Evolutionary conservation across 2,113 vertebrate genomes (phyloP).

Genomic region (Phyllostomus hastatus): DNA sequence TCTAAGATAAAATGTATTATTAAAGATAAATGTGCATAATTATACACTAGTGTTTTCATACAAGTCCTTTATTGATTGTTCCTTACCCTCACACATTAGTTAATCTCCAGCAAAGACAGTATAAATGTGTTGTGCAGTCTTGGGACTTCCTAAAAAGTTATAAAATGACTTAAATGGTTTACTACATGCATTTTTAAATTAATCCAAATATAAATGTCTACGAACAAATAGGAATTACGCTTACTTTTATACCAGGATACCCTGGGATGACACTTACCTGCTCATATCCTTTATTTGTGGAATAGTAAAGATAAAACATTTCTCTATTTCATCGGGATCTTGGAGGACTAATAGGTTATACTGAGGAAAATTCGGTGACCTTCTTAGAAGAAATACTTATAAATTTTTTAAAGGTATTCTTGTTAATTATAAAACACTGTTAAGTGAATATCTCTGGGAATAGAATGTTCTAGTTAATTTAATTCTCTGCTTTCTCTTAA

Average conservation of each 20-base stretch:
- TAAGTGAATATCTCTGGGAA: conserved; percentile 32
- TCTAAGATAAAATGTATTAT: not conserved
- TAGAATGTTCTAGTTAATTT: conserved; percentile 47
- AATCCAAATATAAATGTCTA: not conserved
- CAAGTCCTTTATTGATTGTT: not conserved
- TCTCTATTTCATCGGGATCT: not conserved
- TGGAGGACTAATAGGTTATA: not conserved
- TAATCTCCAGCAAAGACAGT: not conserved
- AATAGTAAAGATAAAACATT: not conserved
- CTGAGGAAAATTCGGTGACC: not conserved
- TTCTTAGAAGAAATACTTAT: conserved; percentile 1
- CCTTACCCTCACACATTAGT: not conserved
- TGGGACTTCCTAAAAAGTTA: not conserved
- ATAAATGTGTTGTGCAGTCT: not conserved
- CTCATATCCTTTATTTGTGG: not conserved
- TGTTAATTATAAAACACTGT: not conserved
- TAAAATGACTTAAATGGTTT: not conserved
- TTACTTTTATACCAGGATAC: not conserved
- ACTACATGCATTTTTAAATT: not conserved
- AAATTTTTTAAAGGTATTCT: conserved; percentile 33
- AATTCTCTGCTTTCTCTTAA: conserved; percentile 47
- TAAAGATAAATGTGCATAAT: not conserved
- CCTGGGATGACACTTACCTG: not conserved
- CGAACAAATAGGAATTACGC: not conserved
- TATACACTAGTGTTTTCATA: not conserved